Conservation (phyloP, 2,888 invertebrate genomes). For the Drosophila subquinaria region DNA sequence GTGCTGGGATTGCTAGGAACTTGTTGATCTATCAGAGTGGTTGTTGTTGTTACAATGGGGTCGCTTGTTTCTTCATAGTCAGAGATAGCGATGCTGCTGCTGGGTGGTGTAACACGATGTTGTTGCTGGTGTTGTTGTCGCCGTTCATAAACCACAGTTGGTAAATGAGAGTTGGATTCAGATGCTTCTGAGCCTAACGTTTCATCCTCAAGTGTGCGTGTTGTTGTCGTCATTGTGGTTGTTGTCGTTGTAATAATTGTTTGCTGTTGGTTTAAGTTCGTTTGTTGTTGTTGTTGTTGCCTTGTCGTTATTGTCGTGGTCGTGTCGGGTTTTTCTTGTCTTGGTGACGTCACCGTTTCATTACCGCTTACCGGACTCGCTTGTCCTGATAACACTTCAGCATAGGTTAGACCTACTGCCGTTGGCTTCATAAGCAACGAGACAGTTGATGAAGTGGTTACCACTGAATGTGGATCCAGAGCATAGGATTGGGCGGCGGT, state of each 20-base stretch:
- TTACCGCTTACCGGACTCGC: slow-evolving; percentile 84
- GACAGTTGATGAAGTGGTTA: slow-evolving; percentile 86
- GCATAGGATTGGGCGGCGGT: slow-evolving; percentile 90
- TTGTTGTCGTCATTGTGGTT: slow-evolving; percentile 46
- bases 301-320: slow-evolving; percentile 39
- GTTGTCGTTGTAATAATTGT: slow-evolving; percentile 44
- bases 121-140: slow-evolving; percentile 7
- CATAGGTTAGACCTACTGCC: slow-evolving; percentile 87
- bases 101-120: slow-evolving; percentile 13
- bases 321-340: slow-evolving; percentile 45
- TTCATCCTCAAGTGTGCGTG: slow-evolving; percentile 51
- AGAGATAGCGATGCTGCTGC: slow-evolving; percentile 28
- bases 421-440: slow-evolving; percentile 86
- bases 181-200: slow-evolving; percentile 11
- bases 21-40: slow-evolving; percentile 39
- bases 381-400: slow-evolving; percentile 90
- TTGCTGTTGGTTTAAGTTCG: slow-evolving; percentile 35
- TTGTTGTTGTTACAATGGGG: slow-evolving; percentile 30
- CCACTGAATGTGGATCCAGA: slow-evolving; percentile 90
- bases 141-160: slow-evolving; percentile 54
- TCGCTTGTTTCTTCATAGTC: slow-evolving; percentile 26
- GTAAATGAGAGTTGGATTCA: slow-evolving; percentile 27
- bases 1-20: slow-evolving; percentile 54
- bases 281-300: slow-evolving; percentile 44
- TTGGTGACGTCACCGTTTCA: slow-evolving; percentile 58